A percentile compares a stretch with the other conserved stretches of the same genome.
Evolutionary conservation across 1,140 invertebrate genomes (phyloP).

Genomic region (Hetaerina americana): DNA sequence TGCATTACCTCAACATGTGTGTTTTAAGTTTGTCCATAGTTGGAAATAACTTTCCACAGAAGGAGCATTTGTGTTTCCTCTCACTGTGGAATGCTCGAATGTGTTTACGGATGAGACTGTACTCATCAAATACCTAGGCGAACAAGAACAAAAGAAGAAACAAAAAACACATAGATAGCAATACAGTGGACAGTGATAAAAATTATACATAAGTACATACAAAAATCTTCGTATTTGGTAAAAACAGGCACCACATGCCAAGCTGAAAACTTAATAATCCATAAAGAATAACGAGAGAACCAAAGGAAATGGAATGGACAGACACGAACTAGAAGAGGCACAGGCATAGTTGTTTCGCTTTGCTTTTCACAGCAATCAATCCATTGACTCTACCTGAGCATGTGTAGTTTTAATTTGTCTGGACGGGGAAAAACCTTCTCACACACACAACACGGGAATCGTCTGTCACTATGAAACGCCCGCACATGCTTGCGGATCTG

Average conservation of each 20-base stretch:
- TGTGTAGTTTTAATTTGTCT: constrained; percentile 43
- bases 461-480: constrained; percentile 37
- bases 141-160: constrained; percentile 5
- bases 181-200: neutral
- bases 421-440: constrained; percentile 34
- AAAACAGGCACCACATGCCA: constrained; percentile 4
- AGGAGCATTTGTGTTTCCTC: constrained; percentile 44
- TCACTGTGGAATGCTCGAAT: constrained; percentile 61
- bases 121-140: constrained; percentile 42
- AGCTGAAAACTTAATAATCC: constrained; percentile 7
- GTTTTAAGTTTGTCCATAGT: constrained; percentile 58
- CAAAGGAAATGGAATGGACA: constrained; percentile 3
- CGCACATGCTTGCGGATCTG: constrained; percentile 39
- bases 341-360: neutral
- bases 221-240: neutral
- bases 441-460: constrained; percentile 29
- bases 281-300: constrained; percentile 5
- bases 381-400: constrained; percentile 25
- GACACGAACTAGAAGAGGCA: constrained; percentile 9
- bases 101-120: constrained; percentile 54
- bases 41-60: constrained; percentile 48
- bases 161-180: neutral
- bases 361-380: neutral
- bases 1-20: constrained; percentile 44
- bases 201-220: constrained; percentile 1